Base-by-base conservation (phyloP, 2,797 vertebrate genomes). In the Sebastes kiyomatsui region DNA sequence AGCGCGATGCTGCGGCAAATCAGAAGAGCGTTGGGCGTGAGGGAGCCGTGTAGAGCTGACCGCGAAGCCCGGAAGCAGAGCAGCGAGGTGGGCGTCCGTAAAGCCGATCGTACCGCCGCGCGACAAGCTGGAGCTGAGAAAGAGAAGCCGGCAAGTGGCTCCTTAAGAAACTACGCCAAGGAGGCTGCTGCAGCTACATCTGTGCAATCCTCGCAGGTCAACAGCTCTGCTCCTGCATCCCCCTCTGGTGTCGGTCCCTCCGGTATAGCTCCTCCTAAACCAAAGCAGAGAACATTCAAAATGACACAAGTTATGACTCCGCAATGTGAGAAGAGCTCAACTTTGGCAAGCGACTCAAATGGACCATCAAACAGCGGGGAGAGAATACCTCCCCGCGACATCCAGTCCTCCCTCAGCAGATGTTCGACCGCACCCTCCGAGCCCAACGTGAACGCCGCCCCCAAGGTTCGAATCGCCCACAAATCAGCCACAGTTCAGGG, bases 381-480 rank as follows among this genome's bases (percentile, higher is more conserved):
- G 73, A 81, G 67, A 2, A 95, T 96, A 4, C 79, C 94, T 22
- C 89, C n/a, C 12, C 2, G 94, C n/a, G 91, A 94, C 71, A 95
- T 92, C 72, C 93, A 96, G 61, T 93, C 94, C 54, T 95, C 95
- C 6, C 89, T 96, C 72, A 94, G 94, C 66, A 93, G 91, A 90
- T 94, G 95, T 69, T 79, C 96, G 90, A 78, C 80, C 0, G 93
- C 94, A 20, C 59, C 82, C 64, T 93, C 93, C 4, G 96, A 97
- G 83, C 94, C 95, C 77, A 96, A 96, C 74, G 91, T 95, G 75
- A 97, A 94, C 9, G 93, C 80, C 0, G 92, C 94, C 2, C 93
- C 93, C 2, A 96, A 95, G 23, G 96, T 97, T 90, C 95, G 96
- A 28, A 96, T 97, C n/a, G 93, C 97, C n/a, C 96, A 96, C 0